Conservation (phyloP, 2,888 invertebrate species). For the Busseola fusca region DNA sequence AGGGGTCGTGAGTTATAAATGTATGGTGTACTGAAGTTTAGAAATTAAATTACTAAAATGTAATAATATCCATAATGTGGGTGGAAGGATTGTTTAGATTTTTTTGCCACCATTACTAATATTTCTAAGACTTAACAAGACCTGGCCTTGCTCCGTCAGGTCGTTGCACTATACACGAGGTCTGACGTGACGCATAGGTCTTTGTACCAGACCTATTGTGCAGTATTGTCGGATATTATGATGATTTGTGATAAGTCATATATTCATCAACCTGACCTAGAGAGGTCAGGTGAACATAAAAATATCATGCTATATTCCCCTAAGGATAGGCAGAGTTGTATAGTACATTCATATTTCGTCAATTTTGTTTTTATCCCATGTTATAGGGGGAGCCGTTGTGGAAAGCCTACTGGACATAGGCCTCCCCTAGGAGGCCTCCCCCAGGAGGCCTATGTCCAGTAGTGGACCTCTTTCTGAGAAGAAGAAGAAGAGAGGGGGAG, state of each 20-base stretch:
- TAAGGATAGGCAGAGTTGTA: not conserved
- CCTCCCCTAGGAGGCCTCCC: too few species aligned
- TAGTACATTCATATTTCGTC: not conserved
- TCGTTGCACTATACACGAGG: slow-evolving; percentile 40
- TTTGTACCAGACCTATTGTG: slow-evolving; percentile 26
- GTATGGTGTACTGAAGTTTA: not conserved
- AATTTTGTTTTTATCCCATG: not conserved
- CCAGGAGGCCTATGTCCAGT: too few species aligned
- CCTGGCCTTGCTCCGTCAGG: slow-evolving; percentile 35
- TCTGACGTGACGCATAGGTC: slow-evolving; percentile 23
- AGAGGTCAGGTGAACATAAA: not conserved
- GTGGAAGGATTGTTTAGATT: not conserved
- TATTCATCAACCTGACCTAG: not conserved
- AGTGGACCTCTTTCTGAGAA: too few species aligned
- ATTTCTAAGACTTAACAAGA: slow-evolving; percentile 28
- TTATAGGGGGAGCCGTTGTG: too few species aligned
- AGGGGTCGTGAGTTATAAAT: not conserved
- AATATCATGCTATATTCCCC: not conserved
- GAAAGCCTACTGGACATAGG: too few species aligned
- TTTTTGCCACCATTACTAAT: slow-evolving; percentile 33
- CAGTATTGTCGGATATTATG: slow-evolving; percentile 19
- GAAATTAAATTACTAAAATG: not conserved
- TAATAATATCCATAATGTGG: too few species aligned
- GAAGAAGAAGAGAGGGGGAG: too few species aligned
- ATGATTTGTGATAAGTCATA: not conserved